Base-by-base conservation (phyloP, 2,888 invertebrate species). In the Physocephala rufipes region DNA sequence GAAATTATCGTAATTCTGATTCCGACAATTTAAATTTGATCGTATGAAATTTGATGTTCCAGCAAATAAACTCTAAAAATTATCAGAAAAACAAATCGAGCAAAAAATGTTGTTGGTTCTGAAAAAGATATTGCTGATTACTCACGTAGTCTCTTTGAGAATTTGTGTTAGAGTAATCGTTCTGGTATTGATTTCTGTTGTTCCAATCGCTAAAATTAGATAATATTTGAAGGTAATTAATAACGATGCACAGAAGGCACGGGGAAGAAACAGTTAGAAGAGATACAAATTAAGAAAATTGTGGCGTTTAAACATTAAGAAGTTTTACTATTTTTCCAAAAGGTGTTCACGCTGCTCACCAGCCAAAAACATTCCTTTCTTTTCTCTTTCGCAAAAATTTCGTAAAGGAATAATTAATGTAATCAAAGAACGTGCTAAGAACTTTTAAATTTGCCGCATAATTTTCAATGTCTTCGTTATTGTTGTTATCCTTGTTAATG, bases 361-460 rank as follows among this genome's bases (percentile, higher is more conserved):
- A 36, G 9, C 36, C 9, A 9, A 36, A 36, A 9, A 36, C 16
- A 12, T 51, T 36, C 61, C n/a, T 63, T 21, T 45, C 9, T 16
- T 26, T 47, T 36, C 4, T 16, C 24, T 63, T 26, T 63, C 19
- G 19, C 21, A 26, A 3, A 36, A 19, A 63, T 36, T 36, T 26
- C 24, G 16, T 24, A 43, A 63, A 77, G 78, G 82, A 82, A 83
- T 83, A 83, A 82, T 83, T 83, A 83, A 83, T 82, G 83, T 79
- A 82, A 83, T 82, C 80, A 79, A 73, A 77, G 76, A 77, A 82
- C 80, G 81, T 82, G 80, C 75, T 61, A 66, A 63, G 47, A 67
- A 72, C 51, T 71, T 65, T 49, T 28, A 72, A 66, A 67, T 61
- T 61, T 67, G 45, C 45, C 43, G 66, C 68, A 73, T 71, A 73